phyloP scores from a whole-genome alignment of 2,888 invertebrate genomes.

The Nephrotoma flavescens region DNA sequence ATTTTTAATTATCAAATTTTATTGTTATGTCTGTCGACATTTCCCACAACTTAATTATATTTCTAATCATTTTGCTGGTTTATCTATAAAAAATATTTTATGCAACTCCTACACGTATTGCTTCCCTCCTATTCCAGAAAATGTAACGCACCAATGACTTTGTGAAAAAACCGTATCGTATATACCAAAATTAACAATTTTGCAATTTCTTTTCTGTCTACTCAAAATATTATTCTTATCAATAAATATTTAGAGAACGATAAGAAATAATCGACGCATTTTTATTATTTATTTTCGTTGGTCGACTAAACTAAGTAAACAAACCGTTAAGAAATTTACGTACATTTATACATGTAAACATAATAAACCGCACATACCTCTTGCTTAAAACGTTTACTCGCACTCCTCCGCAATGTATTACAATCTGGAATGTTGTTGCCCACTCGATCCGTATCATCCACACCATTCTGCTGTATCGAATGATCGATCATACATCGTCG shows the following conservation, averaged over 20 bases:
- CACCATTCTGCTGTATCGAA: conserved; percentile 12
- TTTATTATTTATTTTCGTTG: background rate
- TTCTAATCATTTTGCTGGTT: no score
- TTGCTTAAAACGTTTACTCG: conserved; percentile 59
- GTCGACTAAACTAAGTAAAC: background rate
- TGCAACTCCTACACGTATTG: background rate
- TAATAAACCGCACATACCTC: conserved; percentile 19
- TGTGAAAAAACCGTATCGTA: background rate
- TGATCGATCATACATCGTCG: conserved; percentile 44
- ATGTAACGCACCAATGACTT: background rate
- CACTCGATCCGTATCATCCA: conserved; percentile 14
- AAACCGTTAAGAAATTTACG: background rate
- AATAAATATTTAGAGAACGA: background rate
- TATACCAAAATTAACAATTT: background rate
- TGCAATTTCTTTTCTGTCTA: background rate
- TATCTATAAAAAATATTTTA: background rate
- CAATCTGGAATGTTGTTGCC: conserved; percentile 29
- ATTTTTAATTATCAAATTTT: no score
- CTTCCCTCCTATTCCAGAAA: background rate
- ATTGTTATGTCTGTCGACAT: no score
- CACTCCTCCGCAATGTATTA: conserved; percentile 71
- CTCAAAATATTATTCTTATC: background rate
- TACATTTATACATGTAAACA: background rate
- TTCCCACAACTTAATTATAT: no score
- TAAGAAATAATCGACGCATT: background rate